Base-by-base conservation (phyloP, 1,140 invertebrate species). In the Drosophila littoralis region DNA sequence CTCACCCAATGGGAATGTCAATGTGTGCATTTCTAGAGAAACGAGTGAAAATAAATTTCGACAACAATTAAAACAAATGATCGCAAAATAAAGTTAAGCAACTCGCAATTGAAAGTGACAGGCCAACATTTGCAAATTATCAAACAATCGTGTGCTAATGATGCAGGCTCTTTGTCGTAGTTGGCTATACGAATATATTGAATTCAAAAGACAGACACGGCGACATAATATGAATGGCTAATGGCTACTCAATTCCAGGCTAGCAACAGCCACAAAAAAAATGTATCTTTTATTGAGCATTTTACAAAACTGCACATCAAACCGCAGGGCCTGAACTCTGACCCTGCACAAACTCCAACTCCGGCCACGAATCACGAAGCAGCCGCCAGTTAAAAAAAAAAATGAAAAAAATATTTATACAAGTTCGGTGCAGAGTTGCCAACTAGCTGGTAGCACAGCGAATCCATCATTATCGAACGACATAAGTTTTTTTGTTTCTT, bases 211-310 rank as follows among this genome's bases (percentile, higher is more conserved):
- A 35, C 45, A 42, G 13, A 54, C 51, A 9, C 32, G 13, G n/a
- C 32, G 65, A 77, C 75, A 59, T 73, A 80, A 84, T 77, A 70
- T 77, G 81, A 67, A 61, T 46, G 63, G 57, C 66, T 69, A 46
- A 48, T 58, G 69, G 65, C 46, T 59, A 59, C 60, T 86, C 58
- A 51, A 71, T 77, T 54, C 51, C 36, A 63, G 46, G 17, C 36
- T 45, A 36, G 48, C 67, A 78, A 54, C 69, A 74, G 78, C 35
- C 22, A 54, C 64, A 75, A 58, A 66, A 77, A 81, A 84, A 89
- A 77, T 80, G 64, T 74, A 71, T 89, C 75, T 84, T 88, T 88
- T 89, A 88, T 89, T 89, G 79, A 75, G 77, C 84, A 84, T 88
- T 85, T 88, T 89, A 77, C 84, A 88, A 88, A 59, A 80, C 84